Base-by-base conservation (phyloP, 2,888 invertebrate genomes). In the Yponomeuta malinellus region DNA sequence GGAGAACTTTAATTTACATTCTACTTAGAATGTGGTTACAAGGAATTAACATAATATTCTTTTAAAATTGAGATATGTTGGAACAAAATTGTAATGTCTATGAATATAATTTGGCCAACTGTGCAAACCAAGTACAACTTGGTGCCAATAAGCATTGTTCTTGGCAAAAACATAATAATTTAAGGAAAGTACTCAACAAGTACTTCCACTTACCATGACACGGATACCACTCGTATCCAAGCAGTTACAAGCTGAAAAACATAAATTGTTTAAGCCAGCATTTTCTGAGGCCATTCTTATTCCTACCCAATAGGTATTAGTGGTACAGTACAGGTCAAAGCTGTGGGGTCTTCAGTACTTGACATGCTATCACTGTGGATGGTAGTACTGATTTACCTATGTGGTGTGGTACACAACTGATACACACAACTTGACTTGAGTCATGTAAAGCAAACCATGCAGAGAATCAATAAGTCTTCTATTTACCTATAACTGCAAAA, bases 191-290 rank as follows among this genome's bases (percentile, higher is more conserved):
- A 92, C 90, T 77, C 75, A 72, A 15, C 73, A 12, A 31, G 89
- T 90, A 91, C 91, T 85, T 86, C 85, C 90, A 92, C 91, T 92
- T 92, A 92, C 92, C 92, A 91, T 90, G 80, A 83, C 82, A 83
- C 82, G 83, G 85, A 84, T 87, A 89, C 81, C 87, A 87, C 89
- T 88, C 86, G 89, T 89, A 89, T 89, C 91, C 86, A 83, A 90
- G 87, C 81, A 83, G 91, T 83, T 70, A 83, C 83, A 86, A 84
- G 88, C 92, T 92, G 92, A 92, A 92, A 92, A 92, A 90, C 88
- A 92, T 88, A 90, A 89, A 88, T 76, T 81, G 77, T 87, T 88
- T 89, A 86, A 86, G 87, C 88, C 85, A 10, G 5, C 43, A 52
- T 29, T 70, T 12, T 74, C 74, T 15, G 52, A 79, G 76, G 74